Base-by-base conservation (phyloP, 2,888 invertebrate genomes). In the Drosophila mettleri region DNA sequence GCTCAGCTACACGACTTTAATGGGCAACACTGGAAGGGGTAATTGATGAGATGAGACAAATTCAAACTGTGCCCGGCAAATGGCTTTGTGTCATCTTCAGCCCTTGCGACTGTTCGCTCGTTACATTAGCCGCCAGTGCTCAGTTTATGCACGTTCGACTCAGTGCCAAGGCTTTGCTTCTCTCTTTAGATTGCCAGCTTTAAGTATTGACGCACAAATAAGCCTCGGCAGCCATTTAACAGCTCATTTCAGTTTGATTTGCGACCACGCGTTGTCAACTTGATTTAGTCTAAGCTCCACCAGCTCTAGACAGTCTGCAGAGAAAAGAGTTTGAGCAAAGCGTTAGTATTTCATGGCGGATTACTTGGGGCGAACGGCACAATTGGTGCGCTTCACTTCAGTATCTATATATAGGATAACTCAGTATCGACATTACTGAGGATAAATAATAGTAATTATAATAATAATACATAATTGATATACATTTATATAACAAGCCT, bases 191-290 rank as follows among this genome's bases (percentile, higher is more conserved):
- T 65, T 53, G 41, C 5, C 41, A 46, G 24, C 55, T 31, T 75
- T 60, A 54, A 78, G 55, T 61, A 74, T 55, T 45, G 39, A 52
- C 41, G 71, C 39, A 41, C 18, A 71, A 74, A 22, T 80, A 74
- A 70, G 75, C 70, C 72, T 66, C 48, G 72, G 46, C 75, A 69
- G 68, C 57, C 72, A 68, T 74, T 88, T 88, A 89, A 74, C 72
- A 75, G 74, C 65, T 86, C 70, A 77, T 73, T 86, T 86, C 66
- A 73, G 57, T 77, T 74, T 82, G 86, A 73, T 71, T 80, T 78
- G 67, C 46, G 29, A 16, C 55, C 54, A 60, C 38, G 52, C 66
- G 66, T 51, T 54, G 43, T 59, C 49, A 52, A 60, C 60, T 68
- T 36, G 62, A 59, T 52, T 65, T 49, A 22, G 36, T 49, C 61